phyloP scores from a whole-genome alignment of 2,888 invertebrate species.

The Globia sparganii region DNA sequence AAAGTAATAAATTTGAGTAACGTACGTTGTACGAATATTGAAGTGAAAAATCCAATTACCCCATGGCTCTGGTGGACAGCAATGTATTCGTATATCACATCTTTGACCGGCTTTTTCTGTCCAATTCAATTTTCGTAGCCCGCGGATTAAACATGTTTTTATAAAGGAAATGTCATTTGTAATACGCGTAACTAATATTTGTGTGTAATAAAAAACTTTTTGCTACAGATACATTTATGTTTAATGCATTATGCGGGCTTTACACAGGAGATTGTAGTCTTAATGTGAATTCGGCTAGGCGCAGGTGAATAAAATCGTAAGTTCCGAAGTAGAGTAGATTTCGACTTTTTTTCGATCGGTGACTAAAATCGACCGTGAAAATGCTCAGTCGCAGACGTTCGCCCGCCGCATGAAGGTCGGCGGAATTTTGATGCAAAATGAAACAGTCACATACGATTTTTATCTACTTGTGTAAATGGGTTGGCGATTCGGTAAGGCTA shows the following conservation, averaged over 20 bases:
- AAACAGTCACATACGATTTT: not conserved
- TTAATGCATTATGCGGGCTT: too few relatives aligned
- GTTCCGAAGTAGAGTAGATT: too few relatives aligned
- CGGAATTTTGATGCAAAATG: not conserved
- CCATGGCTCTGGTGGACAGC: conserved; percentile 44
- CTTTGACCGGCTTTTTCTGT: conserved; percentile 68
- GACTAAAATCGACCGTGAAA: not conserved
- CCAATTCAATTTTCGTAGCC: conserved; percentile 64
- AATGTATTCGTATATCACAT: conserved; percentile 67
- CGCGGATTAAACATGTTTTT: not conserved
- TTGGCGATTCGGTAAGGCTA: not conserved
- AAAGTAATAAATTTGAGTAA: conserved; percentile 19
- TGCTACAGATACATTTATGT: too few relatives aligned
- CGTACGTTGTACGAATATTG: conserved; percentile 29
- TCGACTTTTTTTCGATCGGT: not conserved
- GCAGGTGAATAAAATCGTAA: too few relatives aligned
- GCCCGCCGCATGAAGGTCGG: not conserved
- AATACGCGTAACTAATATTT: conserved; percentile 1
- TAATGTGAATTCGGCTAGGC: too few relatives aligned
- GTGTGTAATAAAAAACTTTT: not conserved
- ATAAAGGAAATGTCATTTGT: conserved; percentile 13
- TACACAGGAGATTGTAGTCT: not conserved
- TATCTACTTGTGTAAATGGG: not conserved
- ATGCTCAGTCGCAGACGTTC: not conserved
- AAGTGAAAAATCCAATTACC: conserved; percentile 76